These are phyloP conservation scores for Protula sp. DNA, from an alignment of 2,888 invertebrate species.

Conservation along the genomic window DNA sequence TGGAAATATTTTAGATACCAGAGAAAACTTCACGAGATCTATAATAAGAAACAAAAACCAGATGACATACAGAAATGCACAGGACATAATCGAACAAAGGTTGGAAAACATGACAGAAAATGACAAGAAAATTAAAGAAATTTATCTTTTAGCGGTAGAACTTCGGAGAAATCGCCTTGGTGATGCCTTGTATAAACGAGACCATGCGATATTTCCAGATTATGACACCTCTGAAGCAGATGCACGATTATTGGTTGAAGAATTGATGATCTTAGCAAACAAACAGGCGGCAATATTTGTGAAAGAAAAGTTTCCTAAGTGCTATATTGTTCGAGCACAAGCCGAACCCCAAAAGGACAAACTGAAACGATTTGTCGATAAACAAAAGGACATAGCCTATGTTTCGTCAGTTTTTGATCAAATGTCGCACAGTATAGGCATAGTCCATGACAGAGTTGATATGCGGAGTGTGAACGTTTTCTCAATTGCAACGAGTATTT, in stretches of 20 bases:
- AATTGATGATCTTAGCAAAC: conserved; percentile 39
- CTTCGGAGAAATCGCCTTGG: neutral
- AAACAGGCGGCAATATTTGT: neutral
- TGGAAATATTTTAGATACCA: neutral
- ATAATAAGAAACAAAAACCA: neutral
- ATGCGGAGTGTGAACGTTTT: no score
- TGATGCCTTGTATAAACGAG: neutral
- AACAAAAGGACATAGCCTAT: no score
- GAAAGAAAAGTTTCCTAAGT: neutral
- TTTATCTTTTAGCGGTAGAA: neutral
- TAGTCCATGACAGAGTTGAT: no score
- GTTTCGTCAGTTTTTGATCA: no score
- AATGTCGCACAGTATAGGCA: no score
- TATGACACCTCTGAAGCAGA: conserved; percentile 6
- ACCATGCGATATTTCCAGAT: neutral
- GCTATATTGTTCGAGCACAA: no score
- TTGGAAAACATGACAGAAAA: neutral
- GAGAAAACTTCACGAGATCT: neutral
- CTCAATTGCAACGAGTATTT: no score
- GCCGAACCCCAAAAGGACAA: no score
- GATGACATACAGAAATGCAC: neutral
- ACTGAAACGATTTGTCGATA: no score
- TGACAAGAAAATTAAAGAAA: neutral
- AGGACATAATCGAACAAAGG: neutral
- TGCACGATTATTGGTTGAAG: conserved; percentile 35